Conservation (phyloP, 2,888 invertebrate species). For the Marronus borbonicus region DNA sequence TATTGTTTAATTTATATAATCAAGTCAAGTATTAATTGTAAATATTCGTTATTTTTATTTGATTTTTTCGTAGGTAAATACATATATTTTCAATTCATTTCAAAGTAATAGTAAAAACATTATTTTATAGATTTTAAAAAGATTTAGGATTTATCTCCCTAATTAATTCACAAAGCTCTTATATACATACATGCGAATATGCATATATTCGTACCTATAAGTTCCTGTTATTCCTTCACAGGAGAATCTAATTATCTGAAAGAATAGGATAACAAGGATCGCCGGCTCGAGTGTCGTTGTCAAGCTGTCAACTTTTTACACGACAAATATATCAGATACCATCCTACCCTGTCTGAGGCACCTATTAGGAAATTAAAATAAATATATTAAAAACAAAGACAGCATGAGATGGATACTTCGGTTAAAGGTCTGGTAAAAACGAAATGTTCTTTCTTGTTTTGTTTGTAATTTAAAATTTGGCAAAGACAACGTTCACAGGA, state of each 20-base stretch:
- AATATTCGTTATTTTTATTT: no score
- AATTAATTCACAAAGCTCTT: no score
- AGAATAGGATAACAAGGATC: constrained; percentile 51
- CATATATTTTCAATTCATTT: no score
- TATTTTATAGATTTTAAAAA: no score
- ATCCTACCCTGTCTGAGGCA: constrained; percentile 43
- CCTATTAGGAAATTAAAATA: constrained; percentile 48
- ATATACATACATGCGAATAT: no score
- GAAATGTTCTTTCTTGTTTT: not conserved
- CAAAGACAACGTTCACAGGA: not conserved
- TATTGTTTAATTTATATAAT: no score
- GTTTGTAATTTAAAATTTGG: not conserved
- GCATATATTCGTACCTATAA: no score
- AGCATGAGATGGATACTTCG: constrained; percentile 16
- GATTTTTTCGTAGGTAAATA: no score
- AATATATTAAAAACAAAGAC: constrained; percentile 18
- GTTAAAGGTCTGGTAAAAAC: not conserved
- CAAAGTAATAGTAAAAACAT: no score
- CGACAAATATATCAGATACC: constrained; percentile 52
- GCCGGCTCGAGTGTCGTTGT: constrained; percentile 50
- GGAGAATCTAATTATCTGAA: constrained; percentile 47
- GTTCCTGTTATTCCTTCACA: not conserved
- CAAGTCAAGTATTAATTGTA: no score
- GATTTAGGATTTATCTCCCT: no score
- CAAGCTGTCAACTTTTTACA: constrained; percentile 52